These are phyloP conservation scores for Cryptoprocta ferox DNA, from an alignment of 2,797 vertebrate species.

Conservation along the genomic window DNA sequence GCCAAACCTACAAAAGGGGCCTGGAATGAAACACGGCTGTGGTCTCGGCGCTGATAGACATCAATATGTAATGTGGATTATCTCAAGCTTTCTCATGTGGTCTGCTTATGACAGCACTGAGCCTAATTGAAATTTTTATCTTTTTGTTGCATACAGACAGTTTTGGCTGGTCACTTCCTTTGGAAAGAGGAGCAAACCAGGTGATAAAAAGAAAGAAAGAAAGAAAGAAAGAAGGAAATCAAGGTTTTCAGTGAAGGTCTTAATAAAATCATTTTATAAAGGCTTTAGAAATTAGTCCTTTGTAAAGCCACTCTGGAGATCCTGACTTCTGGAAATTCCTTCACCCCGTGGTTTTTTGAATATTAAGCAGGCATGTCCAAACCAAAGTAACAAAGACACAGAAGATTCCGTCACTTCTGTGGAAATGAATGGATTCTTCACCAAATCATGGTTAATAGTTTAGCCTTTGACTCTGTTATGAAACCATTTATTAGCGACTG, in stretches of 20 bases:
- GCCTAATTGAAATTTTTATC: conserved; percentile 93
- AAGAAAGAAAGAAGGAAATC: conserved; percentile 49
- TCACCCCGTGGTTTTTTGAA: conserved; percentile 66
- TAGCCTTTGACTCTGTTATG: not conserved
- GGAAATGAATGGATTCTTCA: not conserved
- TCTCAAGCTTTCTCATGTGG: conserved; percentile 89
- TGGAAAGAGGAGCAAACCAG: conserved; percentile 82
- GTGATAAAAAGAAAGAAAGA: conserved; percentile 73
- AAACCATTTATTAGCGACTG: not conserved
- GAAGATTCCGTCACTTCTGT: not conserved
- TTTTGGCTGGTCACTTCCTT: conserved; percentile 88
- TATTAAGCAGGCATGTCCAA: conserved; percentile 59
- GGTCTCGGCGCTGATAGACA: conserved; percentile 90
- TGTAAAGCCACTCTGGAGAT: conserved; percentile 75
- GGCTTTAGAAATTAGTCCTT: conserved; percentile 72
- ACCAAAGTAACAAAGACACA: conserved; percentile 58
- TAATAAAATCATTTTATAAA: conserved; percentile 80
- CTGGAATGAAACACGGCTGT: conserved; percentile 90
- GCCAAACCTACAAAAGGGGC: conserved; percentile 90
- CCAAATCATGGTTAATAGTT: not conserved
- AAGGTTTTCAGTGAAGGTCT: conserved; percentile 84
- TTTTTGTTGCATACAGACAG: conserved; percentile 90
- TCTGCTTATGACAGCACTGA: conserved; percentile 89
- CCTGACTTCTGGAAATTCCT: conserved; percentile 58
- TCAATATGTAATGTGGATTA: conserved; percentile 93